These are phyloP conservation scores for Urocyon cinereoargenteus DNA, from an alignment of 2,797 vertebrate species.

Conservation along the genomic window DNA sequence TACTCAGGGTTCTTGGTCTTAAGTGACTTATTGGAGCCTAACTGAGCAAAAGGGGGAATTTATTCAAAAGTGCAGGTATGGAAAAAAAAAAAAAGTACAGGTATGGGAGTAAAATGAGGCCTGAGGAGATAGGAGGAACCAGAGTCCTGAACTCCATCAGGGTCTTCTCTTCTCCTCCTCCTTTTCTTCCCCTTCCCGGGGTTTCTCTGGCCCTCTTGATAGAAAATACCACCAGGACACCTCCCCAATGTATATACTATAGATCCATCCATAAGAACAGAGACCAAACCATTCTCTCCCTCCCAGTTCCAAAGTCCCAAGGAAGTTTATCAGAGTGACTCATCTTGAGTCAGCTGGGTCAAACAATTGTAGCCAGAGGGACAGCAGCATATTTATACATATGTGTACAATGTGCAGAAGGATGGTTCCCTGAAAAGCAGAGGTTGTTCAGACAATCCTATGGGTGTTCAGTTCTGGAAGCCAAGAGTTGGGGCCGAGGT, in stretches of 20 bases:
- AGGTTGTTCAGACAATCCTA: background rate
- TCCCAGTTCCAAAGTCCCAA: conserved; percentile 10
- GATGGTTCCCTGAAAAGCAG: conserved; percentile 14
- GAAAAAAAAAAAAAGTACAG: background rate
- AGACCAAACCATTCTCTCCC: background rate
- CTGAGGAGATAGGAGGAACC: background rate
- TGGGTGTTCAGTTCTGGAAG: background rate
- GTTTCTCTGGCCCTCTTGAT: background rate
- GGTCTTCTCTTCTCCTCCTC: background rate
- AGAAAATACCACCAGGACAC: background rate
- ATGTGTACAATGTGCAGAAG: background rate
- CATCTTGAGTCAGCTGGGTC: background rate
- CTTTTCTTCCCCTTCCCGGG: background rate
- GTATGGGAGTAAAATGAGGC: background rate
- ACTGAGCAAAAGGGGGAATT: background rate
- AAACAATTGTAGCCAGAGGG: background rate
- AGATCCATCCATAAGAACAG: background rate
- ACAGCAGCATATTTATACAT: background rate
- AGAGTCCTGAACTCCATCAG: background rate
- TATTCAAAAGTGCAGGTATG: conserved; percentile 29
- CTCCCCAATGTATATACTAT: background rate
- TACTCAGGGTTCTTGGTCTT: background rate
- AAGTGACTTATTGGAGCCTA: background rate
- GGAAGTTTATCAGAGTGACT: background rate
- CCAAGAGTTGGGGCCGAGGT: background rate